Evolutionary conservation across 1,140 invertebrate genomes (phyloP), one percentile per base, ranked within the genome.

Genomic region (Agrilus planipennis): DNA sequence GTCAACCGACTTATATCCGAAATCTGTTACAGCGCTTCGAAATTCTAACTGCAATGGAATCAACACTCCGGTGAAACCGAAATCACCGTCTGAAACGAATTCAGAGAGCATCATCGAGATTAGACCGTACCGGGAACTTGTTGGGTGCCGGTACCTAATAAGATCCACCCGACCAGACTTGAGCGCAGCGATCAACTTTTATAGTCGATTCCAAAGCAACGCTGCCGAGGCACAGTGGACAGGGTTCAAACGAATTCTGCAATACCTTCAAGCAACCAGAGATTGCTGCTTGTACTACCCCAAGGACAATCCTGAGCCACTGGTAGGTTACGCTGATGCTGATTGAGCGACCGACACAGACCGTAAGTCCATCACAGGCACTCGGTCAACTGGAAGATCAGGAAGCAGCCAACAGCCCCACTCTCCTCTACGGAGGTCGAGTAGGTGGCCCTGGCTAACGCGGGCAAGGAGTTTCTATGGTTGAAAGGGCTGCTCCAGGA

Each of bases 401-500:
- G 36, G 11, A 35, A 39, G 19, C 39, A 41, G 19, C 10, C 10
- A 12, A 21, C 36, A 39, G 28, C 28, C 6, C 23, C 34, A 18
- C 27, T 43, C 20, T 43, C 35, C 29, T 34, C 21, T n/a, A 43
- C 42, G 71, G 46, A 80, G 79, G 57, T 77, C 76, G 49, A 48
- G 23, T 53, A 52, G 35, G 35, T 45, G 7, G 47, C 42, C 3
- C 42, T 44, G 19, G 41, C 39, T 10, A 39, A 40, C 28, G 47
- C 47, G 3, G 29, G 45, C n/a, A 41, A 31, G 21, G 46, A 52
- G n/a, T 27, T 27, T n/a, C n/a, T 47, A 16, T 57, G 54, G 49
- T 18, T 57, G 2, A 30, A 37, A 20, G 39, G 39, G 12, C 21
- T 56, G 17, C 36, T 55, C 7, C 18, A 34, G 27, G 43, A 55